Evolutionary conservation across 2,888 invertebrate species (phyloP).

Genomic region (Drosophila peninsularis): DNA sequence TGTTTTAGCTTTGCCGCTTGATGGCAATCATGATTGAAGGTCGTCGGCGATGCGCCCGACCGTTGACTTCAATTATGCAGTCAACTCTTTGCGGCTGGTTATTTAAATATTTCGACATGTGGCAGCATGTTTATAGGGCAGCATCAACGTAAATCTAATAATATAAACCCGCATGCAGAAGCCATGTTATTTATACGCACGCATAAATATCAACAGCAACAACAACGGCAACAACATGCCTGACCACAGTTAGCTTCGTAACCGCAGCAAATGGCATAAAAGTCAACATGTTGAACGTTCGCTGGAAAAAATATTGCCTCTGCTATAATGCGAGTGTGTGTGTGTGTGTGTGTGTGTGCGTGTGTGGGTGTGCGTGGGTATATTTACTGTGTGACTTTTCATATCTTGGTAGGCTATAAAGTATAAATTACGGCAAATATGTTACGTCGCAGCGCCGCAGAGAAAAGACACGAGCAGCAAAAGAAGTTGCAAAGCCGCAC

Average conservation of each 20-base stretch:
- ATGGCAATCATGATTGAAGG: slow-evolving; percentile 59
- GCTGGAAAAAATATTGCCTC: slow-evolving; percentile 70
- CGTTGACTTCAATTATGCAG: slow-evolving; percentile 63
- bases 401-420: slow-evolving; percentile 77
- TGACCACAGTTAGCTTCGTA: slow-evolving; percentile 75
- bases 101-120: slow-evolving; percentile 68
- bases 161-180: slow-evolving; percentile 66
- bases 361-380: slow-evolving; percentile 21
- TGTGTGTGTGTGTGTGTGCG: slow-evolving; percentile 13
- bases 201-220: slow-evolving; percentile 68
- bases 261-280: slow-evolving; percentile 78
- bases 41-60: slow-evolving; percentile 10
- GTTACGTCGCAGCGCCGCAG: slow-evolving; percentile 44
- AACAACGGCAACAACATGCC: slow-evolving; percentile 35
- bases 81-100: slow-evolving; percentile 69
- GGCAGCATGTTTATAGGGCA: slow-evolving; percentile 66
- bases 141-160: slow-evolving; percentile 72
- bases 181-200: slow-evolving; percentile 71
- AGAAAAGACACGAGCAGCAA: slow-evolving; percentile 18
- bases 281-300: slow-evolving; percentile 75
- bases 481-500: slow-evolving; percentile 44
- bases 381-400: slow-evolving; percentile 67
- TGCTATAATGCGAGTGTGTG: slow-evolving; percentile 40
- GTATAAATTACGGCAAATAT: slow-evolving; percentile 79
- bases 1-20: slow-evolving; percentile 21